Conservation (phyloP, 2,888 invertebrate species). For the Piscicola geometra region DNA sequence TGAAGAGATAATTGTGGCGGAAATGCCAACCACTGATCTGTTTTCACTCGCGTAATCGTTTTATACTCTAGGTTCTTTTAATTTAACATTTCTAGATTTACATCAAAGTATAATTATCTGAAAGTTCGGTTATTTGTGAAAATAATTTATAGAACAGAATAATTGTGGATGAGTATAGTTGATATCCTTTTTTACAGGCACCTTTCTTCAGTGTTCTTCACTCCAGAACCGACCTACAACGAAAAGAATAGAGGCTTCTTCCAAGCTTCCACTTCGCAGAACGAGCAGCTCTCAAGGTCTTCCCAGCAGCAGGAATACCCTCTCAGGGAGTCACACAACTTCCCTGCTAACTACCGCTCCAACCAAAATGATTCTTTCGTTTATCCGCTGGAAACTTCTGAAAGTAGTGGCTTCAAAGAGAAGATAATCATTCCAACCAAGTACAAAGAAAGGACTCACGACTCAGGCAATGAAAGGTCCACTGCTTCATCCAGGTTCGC, state of each 20-base stretch:
- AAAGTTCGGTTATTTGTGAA: too few species aligned
- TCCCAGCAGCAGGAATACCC: background rate
- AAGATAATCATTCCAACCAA: conserved; percentile 32
- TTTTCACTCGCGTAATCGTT: too few species aligned
- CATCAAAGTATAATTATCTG: too few species aligned
- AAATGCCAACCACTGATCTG: too few species aligned
- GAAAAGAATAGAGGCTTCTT: too few species aligned
- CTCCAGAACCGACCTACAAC: background rate
- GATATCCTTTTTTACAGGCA: background rate
- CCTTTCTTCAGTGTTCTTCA: background rate
- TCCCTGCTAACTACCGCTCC: background rate
- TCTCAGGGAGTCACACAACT: background rate
- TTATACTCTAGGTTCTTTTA: too few species aligned
- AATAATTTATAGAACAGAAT: too few species aligned
- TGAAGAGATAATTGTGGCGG: too few species aligned
- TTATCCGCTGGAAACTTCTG: conserved; percentile 5
- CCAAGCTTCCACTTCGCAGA: background rate
- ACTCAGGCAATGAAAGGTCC: too few species aligned
- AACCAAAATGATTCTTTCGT: background rate
- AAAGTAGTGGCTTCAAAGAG: background rate
- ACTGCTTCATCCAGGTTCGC: too few species aligned
- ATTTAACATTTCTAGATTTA: too few species aligned
- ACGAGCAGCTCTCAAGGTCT: background rate
- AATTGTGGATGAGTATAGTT: too few species aligned
- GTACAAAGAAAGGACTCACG: conserved; percentile 16